These are phyloP conservation scores for Myopa tessellatipennis DNA, from an alignment of 2,888 invertebrate species.

Conservation along the genomic window DNA sequence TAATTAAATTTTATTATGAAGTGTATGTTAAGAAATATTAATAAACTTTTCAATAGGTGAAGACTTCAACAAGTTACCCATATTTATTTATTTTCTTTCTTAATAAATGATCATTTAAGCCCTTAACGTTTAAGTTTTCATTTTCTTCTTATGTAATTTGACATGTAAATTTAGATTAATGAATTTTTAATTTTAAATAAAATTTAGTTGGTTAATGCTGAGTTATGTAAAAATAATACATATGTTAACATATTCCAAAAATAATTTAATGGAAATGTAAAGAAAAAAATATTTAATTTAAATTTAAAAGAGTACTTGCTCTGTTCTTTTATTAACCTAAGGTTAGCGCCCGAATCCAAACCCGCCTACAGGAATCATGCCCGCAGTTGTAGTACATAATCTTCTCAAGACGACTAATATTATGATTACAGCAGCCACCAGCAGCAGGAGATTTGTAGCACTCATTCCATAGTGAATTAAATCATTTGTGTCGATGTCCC, in stretches of 20 bases:
- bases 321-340: not conserved
- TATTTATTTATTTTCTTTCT: too few species aligned
- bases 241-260: not conserved
- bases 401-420: not conserved
- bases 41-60: not conserved
- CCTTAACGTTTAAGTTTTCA: not conserved
- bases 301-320: not conserved
- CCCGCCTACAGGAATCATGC: too few species aligned
- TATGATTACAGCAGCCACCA: constrained; percentile 4
- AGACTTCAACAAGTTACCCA: too few species aligned
- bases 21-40: not conserved
- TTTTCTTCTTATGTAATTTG: not conserved
- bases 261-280: not conserved
- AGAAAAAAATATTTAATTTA: too few species aligned
- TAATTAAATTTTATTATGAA: constrained; percentile 8
- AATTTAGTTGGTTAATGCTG: not conserved
- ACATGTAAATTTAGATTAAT: not conserved
- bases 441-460: not conserved
- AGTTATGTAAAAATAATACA: not conserved
- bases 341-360: too few species aligned
- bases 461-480: not conserved
- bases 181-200: not conserved
- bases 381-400: too few species aligned
- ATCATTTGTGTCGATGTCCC: not conserved
- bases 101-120: not conserved